These are phyloP conservation scores for Meganola albula DNA, from an alignment of 2,888 invertebrate genomes.

Conservation along the genomic window DNA sequence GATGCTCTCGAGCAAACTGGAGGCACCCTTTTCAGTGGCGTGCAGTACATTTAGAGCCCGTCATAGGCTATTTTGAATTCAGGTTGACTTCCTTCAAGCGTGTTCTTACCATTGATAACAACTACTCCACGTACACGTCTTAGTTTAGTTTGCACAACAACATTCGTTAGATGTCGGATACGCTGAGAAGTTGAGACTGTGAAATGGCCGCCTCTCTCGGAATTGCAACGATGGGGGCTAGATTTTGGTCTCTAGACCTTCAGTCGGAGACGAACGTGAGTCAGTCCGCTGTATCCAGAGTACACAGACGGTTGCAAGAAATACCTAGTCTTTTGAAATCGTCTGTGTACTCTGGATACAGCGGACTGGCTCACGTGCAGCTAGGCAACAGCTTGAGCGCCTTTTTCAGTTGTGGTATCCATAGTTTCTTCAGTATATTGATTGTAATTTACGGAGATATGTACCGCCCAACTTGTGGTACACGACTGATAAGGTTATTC, in stretches of 20 bases:
- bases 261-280: slow-evolving; percentile 15
- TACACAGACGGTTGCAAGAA: slow-evolving; percentile 14
- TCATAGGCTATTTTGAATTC: slow-evolving; percentile 18
- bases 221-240: slow-evolving; percentile 14
- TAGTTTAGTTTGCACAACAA: slow-evolving; percentile 14
- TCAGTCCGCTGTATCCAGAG: slow-evolving; percentile 16
- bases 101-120: slow-evolving; percentile 27
- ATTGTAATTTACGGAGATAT: slow-evolving; percentile 1
- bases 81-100: slow-evolving; percentile 16
- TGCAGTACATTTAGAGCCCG: slow-evolving; percentile 16
- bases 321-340: slow-evolving; percentile 17
- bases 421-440: not conserved
- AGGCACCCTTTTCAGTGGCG: slow-evolving; percentile 3
- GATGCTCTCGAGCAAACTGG: slow-evolving; percentile 3
- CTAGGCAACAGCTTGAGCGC: slow-evolving; percentile 13
- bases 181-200: slow-evolving; percentile 14
- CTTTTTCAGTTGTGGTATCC: slow-evolving; percentile 11
- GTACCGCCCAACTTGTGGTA: not conserved
- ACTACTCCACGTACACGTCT: too few relatives aligned
- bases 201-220: slow-evolving; percentile 16
- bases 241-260: slow-evolving; percentile 12
- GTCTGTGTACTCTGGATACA: slow-evolving; percentile 15
- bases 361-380: slow-evolving; percentile 17
- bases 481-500: too few relatives aligned
- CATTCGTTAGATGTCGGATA: slow-evolving; percentile 19